These are phyloP conservation scores for Aphelenchoides avenae DNA, from an alignment of 1,140 invertebrate genomes.

Conservation along the genomic window DNA sequence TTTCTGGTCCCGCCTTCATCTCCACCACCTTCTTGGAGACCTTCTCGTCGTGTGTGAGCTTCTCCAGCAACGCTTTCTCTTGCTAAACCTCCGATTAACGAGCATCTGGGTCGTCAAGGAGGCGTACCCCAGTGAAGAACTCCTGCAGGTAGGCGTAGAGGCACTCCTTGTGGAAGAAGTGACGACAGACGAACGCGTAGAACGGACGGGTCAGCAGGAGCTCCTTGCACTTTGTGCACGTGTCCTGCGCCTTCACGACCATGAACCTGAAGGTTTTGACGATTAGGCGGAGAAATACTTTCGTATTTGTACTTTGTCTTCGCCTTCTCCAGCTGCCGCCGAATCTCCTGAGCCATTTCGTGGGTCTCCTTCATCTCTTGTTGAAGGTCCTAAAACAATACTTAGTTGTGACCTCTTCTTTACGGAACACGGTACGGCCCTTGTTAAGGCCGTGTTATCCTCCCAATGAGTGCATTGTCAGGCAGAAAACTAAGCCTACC, in stretches of 20 bases:
- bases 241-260: slow-evolving; percentile 71
- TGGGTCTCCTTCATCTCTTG: slow-evolving; percentile 88
- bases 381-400: slow-evolving; percentile 78
- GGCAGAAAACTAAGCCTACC: not conserved
- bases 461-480: not conserved
- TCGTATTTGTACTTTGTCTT: slow-evolving; percentile 24
- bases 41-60: slow-evolving; percentile 5
- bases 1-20: not conserved
- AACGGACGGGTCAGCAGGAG: slow-evolving; percentile 78
- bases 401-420: too few relatives aligned
- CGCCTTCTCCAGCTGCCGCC: slow-evolving; percentile 70
- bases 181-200: slow-evolving; percentile 88
- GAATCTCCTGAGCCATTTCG: slow-evolving; percentile 77
- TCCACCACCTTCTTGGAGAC: slow-evolving; percentile 12
- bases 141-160: slow-evolving; percentile 72
- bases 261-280: slow-evolving; percentile 71
- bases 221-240: slow-evolving; percentile 75
- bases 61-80: not conserved
- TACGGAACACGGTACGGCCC: too few relatives aligned
- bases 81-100: slow-evolving; percentile 1
- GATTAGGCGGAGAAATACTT: too few relatives aligned
- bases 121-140: not conserved
- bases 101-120: slow-evolving; percentile 1
- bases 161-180: slow-evolving; percentile 89
- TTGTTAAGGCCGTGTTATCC: too few relatives aligned